Evolutionary conservation across 2,888 invertebrate species (phyloP), one percentile per base, ranked within the genome.

Genomic region (Melanostoma scalare): DNA sequence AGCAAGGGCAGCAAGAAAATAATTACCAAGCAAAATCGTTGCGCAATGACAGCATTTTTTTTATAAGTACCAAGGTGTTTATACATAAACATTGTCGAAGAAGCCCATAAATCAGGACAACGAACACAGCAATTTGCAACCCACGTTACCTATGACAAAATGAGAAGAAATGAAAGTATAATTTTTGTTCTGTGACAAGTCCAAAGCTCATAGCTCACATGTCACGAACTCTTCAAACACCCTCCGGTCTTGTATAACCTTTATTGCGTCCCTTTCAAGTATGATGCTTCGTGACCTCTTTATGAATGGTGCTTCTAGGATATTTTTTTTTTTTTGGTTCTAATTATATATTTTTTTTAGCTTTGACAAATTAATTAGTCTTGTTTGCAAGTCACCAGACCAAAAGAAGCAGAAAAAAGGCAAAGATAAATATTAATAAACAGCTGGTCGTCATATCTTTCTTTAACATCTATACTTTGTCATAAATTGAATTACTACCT

Each of bases 391-490:
- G 50, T 50, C 63, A 50, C 48, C 63, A 63, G 63, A 63, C 63
- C 48, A 40, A 63, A 63, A 63, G 63, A 50, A 38, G 63, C 63
- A 38, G 63, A 6, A 63, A 63, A 63, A 63, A 63, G 50, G 38
- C 38, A 58, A 65, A 48, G 56, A 30, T 58, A 69, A 71, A 65
- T 69, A 71, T 69, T 71, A 75, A 60, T 48, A 55, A 44, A 46
- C 71, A 68, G 55, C 77, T 72, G 72, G 50, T 76, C 10, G 44
- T 40, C 46, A 50, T 76, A 76, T 81, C 53, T 76, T 55, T 72
- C 52, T 60, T 36, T 48, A 65, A 40, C 69, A 61, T 56, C 40
- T 63, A 38, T 20, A 20, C 20, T 20, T 33, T 53, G 52, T 60
- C 44, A 60, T 38, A 50, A 33, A 53, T 73, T 60, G 67, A 67